These are phyloP conservation scores for Pampus argenteus DNA, from an alignment of 2,797 vertebrate species.

Conservation along the genomic window DNA sequence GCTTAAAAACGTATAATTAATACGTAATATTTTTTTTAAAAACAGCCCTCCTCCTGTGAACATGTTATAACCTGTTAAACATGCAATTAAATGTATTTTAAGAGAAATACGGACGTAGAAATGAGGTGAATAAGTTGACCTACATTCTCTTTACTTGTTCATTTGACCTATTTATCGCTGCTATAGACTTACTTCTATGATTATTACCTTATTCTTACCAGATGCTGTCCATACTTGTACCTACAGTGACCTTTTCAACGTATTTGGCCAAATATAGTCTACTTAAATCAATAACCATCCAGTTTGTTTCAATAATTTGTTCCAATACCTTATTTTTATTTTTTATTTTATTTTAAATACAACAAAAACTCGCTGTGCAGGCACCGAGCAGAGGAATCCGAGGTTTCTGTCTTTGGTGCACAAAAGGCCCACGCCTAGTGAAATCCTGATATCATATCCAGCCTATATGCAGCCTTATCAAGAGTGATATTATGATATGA, in stretches of 20 bases:
- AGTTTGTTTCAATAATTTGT: no score
- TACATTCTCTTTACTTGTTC: constrained; percentile 2
- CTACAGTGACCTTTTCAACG: background rate
- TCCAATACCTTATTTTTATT: constrained; percentile 3
- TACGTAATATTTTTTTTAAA: background rate
- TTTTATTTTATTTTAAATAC: constrained; percentile 2
- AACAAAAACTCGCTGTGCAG: background rate
- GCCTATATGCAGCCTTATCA: constrained; percentile 56
- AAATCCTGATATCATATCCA: constrained; percentile 54
- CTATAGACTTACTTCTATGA: background rate
- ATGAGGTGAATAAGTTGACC: constrained; percentile 18
- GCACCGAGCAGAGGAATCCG: constrained; percentile 38
- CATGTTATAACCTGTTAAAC: background rate
- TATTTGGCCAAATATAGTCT: background rate
- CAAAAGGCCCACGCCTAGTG: constrained; percentile 26
- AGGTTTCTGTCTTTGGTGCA: constrained; percentile 42
- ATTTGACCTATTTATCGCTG: background rate
- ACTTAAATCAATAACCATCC: no score
- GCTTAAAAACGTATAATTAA: background rate
- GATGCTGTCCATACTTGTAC: background rate
- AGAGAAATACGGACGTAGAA: background rate
- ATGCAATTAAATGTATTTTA: background rate
- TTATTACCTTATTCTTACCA: background rate
- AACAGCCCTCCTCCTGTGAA: background rate
- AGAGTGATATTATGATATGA: constrained; percentile 68